These are phyloP conservation scores for Anhinga rufa DNA, from an alignment of 2,113 vertebrate species.

Conservation along the genomic window DNA sequence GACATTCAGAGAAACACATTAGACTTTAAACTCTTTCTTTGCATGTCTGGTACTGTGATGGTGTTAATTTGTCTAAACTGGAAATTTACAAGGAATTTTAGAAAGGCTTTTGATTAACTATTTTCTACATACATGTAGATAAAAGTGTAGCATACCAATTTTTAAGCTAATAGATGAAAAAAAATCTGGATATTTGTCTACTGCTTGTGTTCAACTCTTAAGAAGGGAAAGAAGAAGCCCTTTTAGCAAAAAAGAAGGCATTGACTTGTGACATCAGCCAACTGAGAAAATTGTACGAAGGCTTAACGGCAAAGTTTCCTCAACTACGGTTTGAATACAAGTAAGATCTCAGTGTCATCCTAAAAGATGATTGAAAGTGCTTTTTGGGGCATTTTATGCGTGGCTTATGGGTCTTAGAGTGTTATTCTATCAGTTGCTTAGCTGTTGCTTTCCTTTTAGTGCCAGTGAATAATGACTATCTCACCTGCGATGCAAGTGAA, in stretches of 20 bases:
- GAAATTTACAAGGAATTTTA: neutral
- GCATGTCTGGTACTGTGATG: neutral
- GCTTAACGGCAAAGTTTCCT: conserved; percentile 83
- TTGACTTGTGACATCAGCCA: conserved; percentile 71
- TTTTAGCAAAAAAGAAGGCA: conserved; percentile 77
- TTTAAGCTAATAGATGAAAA: neutral
- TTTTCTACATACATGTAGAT: neutral
- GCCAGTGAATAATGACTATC: neutral
- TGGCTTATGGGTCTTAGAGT: neutral
- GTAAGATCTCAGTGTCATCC: conserved; percentile 63
- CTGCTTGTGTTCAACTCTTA: neutral
- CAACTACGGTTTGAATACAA: conserved; percentile 89
- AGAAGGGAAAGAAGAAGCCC: conserved; percentile 84
- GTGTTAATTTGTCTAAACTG: neutral
- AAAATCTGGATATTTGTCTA: neutral
- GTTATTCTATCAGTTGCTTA: neutral
- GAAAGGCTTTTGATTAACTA: neutral
- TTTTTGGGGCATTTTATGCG: neutral
- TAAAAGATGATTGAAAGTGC: neutral
- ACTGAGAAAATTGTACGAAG: conserved; percentile 80
- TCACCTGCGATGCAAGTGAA: neutral
- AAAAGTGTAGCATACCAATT: neutral
- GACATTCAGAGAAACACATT: neutral
- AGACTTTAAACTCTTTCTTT: neutral
- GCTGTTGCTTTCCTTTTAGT: neutral